Base-by-base conservation (phyloP, 2,888 invertebrate species). In the Seira sanloemensis region DNA sequence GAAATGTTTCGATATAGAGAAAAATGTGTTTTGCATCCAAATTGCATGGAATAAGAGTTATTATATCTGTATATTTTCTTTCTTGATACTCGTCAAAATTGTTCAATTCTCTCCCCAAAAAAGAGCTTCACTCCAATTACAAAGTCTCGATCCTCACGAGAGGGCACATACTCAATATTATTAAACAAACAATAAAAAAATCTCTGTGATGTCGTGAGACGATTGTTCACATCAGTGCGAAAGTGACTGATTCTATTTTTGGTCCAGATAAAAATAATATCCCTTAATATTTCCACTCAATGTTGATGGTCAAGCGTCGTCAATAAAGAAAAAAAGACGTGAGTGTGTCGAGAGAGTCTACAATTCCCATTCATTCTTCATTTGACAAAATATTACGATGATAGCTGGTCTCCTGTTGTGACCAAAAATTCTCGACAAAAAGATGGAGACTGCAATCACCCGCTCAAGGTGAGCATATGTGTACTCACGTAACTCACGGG, bases 391-490 rank as follows among this genome's bases (percentile, higher is more conserved):
- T 21, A n/a, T 7, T 27, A 46, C 62, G 71, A 26, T 83, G 58
- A 76, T 58, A 58, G 58, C n/a, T 58, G 58, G 58, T 75, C 71
- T 79, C 79, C 84, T 75, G 75, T 84, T 75, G 75, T 69, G 78
- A 75, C 71, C 84, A 75, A 84, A 75, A 58, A 75, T n/a, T 83
- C 73, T 83, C 50, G 68, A n/a, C n/a, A n/a, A 75, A 84, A 84
- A 58, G 71, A 79, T 84, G 78, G 78, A 78, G 84, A 84, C 78
- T 84, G 75, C 71, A 84, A 79, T 78, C 75, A 71, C 24, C 79
- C 27, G 69, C 75, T 78, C 79, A 84, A 84, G 84, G 78, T 84
- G 79, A 84, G 62, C 62, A 76, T 74, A 27, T 58, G n/a, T 16
- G 58, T n/a, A n/a, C n/a, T 37, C 5, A 37, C 37, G 37, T 37